phyloP scores from a whole-genome alignment of 2,113 vertebrate genomes.

The Columbina picui region DNA sequence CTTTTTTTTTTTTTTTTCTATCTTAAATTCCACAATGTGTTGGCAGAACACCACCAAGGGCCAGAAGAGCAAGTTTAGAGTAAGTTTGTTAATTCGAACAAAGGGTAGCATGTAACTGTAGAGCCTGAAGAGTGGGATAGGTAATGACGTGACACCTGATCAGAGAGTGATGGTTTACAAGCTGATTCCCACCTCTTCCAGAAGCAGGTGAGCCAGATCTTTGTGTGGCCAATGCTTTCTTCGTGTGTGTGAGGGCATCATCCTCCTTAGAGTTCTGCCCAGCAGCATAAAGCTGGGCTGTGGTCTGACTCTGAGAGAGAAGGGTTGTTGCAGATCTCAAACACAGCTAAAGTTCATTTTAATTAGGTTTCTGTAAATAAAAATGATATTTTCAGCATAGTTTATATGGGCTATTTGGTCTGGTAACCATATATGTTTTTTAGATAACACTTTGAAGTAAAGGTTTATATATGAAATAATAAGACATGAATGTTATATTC shows the following conservation, averaged over 20 bases:
- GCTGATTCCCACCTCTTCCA: not conserved
- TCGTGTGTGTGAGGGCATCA: not conserved
- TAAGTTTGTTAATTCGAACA: not conserved
- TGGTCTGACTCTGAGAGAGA: not conserved
- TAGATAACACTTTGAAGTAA: constrained; percentile 35
- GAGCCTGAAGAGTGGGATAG: not conserved
- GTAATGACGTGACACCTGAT: not conserved
- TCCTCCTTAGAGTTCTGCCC: not conserved
- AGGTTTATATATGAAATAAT: constrained; percentile 36
- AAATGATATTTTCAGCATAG: constrained; percentile 58
- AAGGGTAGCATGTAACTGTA: not conserved
- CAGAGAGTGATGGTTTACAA: not conserved
- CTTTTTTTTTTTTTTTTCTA: not conserved
- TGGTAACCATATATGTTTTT: constrained; percentile 46
- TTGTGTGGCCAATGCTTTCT: not conserved
- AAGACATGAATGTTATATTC: not conserved
- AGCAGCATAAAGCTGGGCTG: not conserved
- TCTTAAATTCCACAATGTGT: not conserved
- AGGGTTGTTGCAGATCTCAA: not conserved
- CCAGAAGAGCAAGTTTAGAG: not conserved
- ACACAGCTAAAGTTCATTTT: not conserved
- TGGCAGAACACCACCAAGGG: not conserved
- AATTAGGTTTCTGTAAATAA: constrained; percentile 36
- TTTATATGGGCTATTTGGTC: constrained; percentile 45
- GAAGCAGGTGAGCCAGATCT: not conserved